A percentile compares a stretch with the other conserved stretches of the same genome.
Evolutionary conservation across 2,888 invertebrate species (phyloP).

Genomic region (Flexamia atlantica): DNA sequence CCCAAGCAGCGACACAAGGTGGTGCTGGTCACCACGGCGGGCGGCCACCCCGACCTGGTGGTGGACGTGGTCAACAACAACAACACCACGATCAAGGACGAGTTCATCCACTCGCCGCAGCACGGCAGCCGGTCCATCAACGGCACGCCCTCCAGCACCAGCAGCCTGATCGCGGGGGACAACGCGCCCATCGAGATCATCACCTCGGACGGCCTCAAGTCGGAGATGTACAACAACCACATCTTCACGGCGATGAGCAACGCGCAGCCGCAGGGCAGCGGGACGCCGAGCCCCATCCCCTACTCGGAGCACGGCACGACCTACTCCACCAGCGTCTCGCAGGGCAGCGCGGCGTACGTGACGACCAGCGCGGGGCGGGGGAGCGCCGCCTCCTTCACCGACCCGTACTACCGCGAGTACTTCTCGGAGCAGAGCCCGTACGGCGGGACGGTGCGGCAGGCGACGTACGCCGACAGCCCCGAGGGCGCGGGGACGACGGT

Average conservation of each 20-base stretch:
- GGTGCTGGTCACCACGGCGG: conserved; percentile 75
- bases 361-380: conserved; percentile 73
- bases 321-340: conserved; percentile 71
- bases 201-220: conserved; percentile 75
- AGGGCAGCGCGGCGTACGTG: conserved; percentile 72
- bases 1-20: conserved; percentile 71
- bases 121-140: conserved; percentile 83
- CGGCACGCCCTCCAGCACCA: conserved; percentile 79
- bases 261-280: conserved; percentile 72
- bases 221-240: conserved; percentile 84
- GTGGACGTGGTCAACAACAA: conserved; percentile 77
- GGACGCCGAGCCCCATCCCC: conserved; percentile 83
- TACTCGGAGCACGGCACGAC: conserved; percentile 75
- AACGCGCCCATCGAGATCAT: conserved; percentile 76
- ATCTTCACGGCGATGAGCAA: conserved; percentile 81
- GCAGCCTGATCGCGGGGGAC: conserved; percentile 80
- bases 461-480: conserved; percentile 74
- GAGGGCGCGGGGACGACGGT: conserved; percentile 76
- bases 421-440: conserved; percentile 76
- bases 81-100: conserved; percentile 74
- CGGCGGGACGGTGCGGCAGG: conserved; percentile 68
- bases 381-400: conserved; percentile 80
- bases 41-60: conserved; percentile 74
- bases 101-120: conserved; percentile 79
- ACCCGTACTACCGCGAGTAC: conserved; percentile 90